Base-by-base conservation (phyloP, 2,888 invertebrate genomes). In the Anodontia alba region DNA sequence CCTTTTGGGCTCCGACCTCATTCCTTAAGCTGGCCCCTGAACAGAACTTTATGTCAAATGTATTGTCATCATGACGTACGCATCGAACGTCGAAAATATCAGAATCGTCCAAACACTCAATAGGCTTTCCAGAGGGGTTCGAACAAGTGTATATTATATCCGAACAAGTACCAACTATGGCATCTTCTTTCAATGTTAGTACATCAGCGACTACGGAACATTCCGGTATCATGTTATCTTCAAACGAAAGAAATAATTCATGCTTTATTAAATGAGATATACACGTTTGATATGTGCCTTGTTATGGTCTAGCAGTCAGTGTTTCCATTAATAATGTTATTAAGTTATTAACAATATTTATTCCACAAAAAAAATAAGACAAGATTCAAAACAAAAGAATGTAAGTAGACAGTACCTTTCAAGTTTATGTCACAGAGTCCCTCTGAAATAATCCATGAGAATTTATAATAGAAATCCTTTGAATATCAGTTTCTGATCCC, bases 1-100 rank as follows among this genome's bases (percentile, higher is more conserved):
- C 81, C 42, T 15, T 20, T 54, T 76, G 49, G n/a, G 20, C 15
- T 29, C 75, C 75, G 46, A 68, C 73, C 10, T 31, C 20, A 29
- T 36, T 29, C 23, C 76, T 73, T 0, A 83, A 46, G 5, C 67
- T 54, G 15, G 1, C 51, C 15, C 20, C 68, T 7, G 66, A 51
- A 69, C 83, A 83, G 5, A 83, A 3, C 38, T 23, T 74, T 7
- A 83, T 29, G 1, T 20, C 29, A 7, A 62, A 29, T 33, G 31
- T 3, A 31, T 38, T 73, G 29, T 73, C 73, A 26, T 62, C 26
- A 33, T 42, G 12, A 20, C 20, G 43, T 0, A 67, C 23, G 72
- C 83, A 83, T 8, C 36, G 12, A 5, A 83, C 72, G 26, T 75
- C n/a, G 29, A 83, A 79, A 0, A 68, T 38, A 10, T 67, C 69